phyloP scores from a whole-genome alignment of 2,888 invertebrate species.

The Tetragonisca angustula region DNA sequence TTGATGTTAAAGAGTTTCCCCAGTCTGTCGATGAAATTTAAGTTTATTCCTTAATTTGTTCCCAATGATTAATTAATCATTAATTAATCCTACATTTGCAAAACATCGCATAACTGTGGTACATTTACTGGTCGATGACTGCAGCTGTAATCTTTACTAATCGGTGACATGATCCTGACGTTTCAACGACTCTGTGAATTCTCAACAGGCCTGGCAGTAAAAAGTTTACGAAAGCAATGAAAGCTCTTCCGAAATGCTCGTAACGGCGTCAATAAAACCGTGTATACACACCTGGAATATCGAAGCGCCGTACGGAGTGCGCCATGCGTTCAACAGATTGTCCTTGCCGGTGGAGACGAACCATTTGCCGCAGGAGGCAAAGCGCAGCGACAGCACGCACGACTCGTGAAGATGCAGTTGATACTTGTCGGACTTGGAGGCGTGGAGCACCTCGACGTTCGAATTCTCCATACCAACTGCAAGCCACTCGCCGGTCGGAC shows the following conservation, averaged over 20 bases:
- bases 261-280: not conserved
- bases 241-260: too few relatives aligned
- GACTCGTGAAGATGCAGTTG: conserved; percentile 98
- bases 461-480: conserved; percentile 98
- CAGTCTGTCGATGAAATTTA: too few relatives aligned
- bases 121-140: too few relatives aligned
- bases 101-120: too few relatives aligned
- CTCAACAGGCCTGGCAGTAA: too few relatives aligned
- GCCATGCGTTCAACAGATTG: conserved; percentile 98
- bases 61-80: too few relatives aligned
- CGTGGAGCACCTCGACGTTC: conserved; percentile 96
- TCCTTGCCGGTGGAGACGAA: conserved; percentile 99
- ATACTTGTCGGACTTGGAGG: conserved; percentile 96
- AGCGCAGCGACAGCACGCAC: conserved; percentile 97
- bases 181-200: too few relatives aligned
- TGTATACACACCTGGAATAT: conserved; percentile 94
- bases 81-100: too few relatives aligned
- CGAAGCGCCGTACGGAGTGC: conserved; percentile 98
- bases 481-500: conserved; percentile 98
- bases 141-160: too few relatives aligned
- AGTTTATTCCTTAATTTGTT: not conserved
- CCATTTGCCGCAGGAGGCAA: conserved; percentile 98
- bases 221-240: too few relatives aligned
- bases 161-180: too few relatives aligned
- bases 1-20: too few relatives aligned